These are phyloP conservation scores for Molossus molossus DNA, from an alignment of 2,797 vertebrate species.

Conservation along the genomic window DNA sequence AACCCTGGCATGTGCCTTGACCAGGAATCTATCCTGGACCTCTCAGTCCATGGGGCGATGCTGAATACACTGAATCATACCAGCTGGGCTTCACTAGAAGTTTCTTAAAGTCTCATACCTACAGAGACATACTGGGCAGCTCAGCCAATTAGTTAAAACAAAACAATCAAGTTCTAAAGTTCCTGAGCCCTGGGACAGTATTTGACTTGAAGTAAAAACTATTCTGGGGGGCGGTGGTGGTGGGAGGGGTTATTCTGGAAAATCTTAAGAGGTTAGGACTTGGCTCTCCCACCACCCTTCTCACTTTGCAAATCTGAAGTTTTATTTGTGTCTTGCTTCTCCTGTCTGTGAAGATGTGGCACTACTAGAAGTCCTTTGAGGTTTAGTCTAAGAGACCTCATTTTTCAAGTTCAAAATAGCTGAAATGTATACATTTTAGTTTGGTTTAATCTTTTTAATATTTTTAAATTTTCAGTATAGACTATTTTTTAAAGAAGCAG, in stretches of 20 bases:
- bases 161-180: conserved; percentile 5
- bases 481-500: conserved; percentile 60
- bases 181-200: not conserved
- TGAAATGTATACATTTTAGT: conserved; percentile 21
- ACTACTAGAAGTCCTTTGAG: not conserved
- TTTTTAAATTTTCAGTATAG: conserved; percentile 52
- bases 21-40: not conserved
- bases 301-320: not conserved
- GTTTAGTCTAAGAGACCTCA: not conserved
- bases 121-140: not conserved
- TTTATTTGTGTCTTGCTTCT: not conserved
- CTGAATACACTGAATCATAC: not conserved
- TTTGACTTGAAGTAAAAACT: conserved; percentile 40
- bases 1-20: not conserved
- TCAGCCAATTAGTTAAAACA: not conserved
- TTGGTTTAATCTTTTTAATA: conserved; percentile 27
- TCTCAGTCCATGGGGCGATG: not conserved
- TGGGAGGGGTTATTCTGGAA: not conserved
- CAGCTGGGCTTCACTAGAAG: not conserved
- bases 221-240: not conserved
- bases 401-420: conserved; percentile 53
- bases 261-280: not conserved
- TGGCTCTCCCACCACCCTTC: not conserved
- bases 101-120: not conserved
- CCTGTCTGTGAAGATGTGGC: not conserved